These are phyloP conservation scores for Heliconius nattereri DNA, from an alignment of 1,140 invertebrate genomes.

Conservation along the genomic window DNA sequence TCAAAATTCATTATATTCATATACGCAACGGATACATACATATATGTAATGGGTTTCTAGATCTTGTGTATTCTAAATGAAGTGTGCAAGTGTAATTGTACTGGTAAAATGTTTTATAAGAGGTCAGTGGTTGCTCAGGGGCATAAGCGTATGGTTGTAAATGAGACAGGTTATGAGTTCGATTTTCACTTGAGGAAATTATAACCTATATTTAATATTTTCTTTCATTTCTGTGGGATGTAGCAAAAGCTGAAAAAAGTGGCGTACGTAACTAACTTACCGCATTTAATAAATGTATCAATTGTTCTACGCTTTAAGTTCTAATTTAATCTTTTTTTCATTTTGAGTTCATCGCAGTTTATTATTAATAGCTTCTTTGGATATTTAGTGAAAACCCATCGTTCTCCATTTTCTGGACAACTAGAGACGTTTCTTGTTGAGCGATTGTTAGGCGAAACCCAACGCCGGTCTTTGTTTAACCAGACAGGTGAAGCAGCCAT, in stretches of 20 bases:
- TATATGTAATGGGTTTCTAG: slow-evolving; percentile 59
- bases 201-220: too few relatives aligned
- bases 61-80: slow-evolving; percentile 43
- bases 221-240: too few relatives aligned
- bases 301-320: too few relatives aligned
- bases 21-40: slow-evolving; percentile 53
- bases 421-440: not conserved
- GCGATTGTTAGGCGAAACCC: not conserved
- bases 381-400: not conserved
- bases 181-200: too few relatives aligned
- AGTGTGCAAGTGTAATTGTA: slow-evolving; percentile 43
- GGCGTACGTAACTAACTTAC: too few relatives aligned
- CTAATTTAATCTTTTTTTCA: not conserved
- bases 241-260: too few relatives aligned
- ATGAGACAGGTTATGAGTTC: too few relatives aligned
- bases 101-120: slow-evolving; percentile 21
- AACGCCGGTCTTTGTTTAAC: slow-evolving; percentile 6
- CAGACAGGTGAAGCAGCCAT: not conserved
- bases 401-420: not conserved
- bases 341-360: not conserved
- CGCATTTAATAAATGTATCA: too few relatives aligned
- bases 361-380: not conserved
- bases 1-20: slow-evolving; percentile 67
- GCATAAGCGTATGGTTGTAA: too few relatives aligned
- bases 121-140: too few relatives aligned